Percentiles rank a stretch among this genome's conserved stretches.
phyloP scores from a whole-genome alignment of 2,888 invertebrate species.

The Agriopis marginaria region DNA sequence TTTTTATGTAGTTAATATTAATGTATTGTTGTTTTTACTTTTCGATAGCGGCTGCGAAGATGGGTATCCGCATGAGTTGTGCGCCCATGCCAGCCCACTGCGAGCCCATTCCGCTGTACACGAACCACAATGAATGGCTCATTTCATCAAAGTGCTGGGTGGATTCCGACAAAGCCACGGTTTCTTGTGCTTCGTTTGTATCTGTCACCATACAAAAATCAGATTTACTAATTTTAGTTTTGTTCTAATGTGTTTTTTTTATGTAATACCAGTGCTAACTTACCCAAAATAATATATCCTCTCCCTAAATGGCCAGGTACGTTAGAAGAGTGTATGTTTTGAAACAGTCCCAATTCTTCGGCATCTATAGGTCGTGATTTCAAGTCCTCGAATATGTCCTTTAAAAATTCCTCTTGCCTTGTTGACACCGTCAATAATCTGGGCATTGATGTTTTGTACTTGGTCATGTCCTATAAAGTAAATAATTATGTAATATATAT shows the following conservation, averaged over 20 bases:
- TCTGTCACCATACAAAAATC: no score
- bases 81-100: slow-evolving; percentile 90
- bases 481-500: no score
- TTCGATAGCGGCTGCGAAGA: slow-evolving; percentile 85
- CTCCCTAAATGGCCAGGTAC: slow-evolving; percentile 52
- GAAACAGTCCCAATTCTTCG: slow-evolving; percentile 70
- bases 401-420: no score
- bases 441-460: slow-evolving; percentile 65
- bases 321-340: slow-evolving; percentile 64
- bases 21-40: slow-evolving; percentile 50
- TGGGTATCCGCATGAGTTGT: slow-evolving; percentile 87
- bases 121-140: slow-evolving; percentile 87
- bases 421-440: slow-evolving; percentile 59
- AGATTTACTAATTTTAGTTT: no score
- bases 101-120: slow-evolving; percentile 91
- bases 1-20: no score
- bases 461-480: slow-evolving; percentile 60
- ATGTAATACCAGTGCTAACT: no score
- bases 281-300: no score
- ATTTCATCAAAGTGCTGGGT: slow-evolving; percentile 60
- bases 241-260: neutral
- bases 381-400: no score
- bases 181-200: no score
- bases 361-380: slow-evolving; percentile 63
- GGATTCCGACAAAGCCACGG: no score